Evolutionary conservation across 2,797 vertebrate species (phyloP).

Genomic region (Poecilia picta): DNA sequence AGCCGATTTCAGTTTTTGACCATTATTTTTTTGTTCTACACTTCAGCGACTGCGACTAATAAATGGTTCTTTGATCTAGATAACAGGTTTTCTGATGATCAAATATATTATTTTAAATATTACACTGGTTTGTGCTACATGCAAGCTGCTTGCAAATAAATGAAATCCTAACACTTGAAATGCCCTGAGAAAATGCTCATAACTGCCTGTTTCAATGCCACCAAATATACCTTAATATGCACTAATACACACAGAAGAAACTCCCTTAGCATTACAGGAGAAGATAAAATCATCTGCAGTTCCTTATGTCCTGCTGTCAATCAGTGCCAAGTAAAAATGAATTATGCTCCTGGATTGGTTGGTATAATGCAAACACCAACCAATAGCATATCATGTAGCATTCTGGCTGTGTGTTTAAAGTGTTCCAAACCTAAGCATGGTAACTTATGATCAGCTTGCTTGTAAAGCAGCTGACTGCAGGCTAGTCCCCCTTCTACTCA

Average conservation of each 20-base stretch:
- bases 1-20: background rate
- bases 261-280: background rate
- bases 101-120: background rate
- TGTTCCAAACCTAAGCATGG: background rate
- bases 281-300: background rate
- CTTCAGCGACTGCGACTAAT: background rate
- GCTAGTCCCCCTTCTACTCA: background rate
- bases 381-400: background rate
- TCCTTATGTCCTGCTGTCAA: background rate
- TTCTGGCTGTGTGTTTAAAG: background rate
- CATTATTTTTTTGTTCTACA: background rate
- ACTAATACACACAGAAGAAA: background rate
- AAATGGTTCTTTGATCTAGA: background rate
- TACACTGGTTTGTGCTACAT: background rate
- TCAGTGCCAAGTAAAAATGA: background rate
- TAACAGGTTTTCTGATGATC: background rate
- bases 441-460: background rate
- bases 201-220: background rate
- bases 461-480: background rate
- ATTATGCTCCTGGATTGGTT: background rate
- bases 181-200: background rate
- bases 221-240: background rate
- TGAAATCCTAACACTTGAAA: background rate
- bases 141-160: background rate
- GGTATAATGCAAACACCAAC: background rate